A percentile compares a stretch with the other conserved stretches of the same genome.
phyloP scores from a whole-genome alignment of 2,797 vertebrate species.

The Halcyon leucocephala region DNA sequence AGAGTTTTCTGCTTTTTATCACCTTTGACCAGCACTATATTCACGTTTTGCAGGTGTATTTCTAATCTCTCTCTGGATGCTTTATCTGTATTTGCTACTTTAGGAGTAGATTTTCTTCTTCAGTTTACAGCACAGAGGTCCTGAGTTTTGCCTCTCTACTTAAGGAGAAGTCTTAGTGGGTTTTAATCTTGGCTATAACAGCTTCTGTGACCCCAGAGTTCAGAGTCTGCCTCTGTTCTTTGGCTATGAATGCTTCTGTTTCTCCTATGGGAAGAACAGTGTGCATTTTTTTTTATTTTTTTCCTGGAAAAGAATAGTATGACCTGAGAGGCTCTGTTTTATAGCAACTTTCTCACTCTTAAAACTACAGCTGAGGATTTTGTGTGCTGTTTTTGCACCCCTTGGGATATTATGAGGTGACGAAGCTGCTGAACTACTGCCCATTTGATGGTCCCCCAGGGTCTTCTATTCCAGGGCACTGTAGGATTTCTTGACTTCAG shows the following conservation, averaged over 20 bases:
- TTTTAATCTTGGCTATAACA: background rate
- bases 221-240: background rate
- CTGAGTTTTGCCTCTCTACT: background rate
- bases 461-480: background rate
- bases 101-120: background rate
- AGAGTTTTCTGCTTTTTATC: background rate
- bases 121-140: background rate
- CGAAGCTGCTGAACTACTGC: background rate
- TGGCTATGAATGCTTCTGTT: background rate
- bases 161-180: background rate
- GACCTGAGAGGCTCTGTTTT: background rate
- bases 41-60: background rate
- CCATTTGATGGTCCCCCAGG: background rate
- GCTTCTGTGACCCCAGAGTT: background rate
- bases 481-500: background rate
- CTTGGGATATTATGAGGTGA: background rate
- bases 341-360: background rate
- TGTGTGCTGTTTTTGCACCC: background rate
- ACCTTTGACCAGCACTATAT: background rate
- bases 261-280: background rate
- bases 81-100: background rate
- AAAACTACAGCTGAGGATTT: background rate
- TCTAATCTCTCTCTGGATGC: background rate
- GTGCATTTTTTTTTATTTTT: background rate
- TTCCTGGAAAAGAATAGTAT: background rate